These are phyloP conservation scores for Drosophila seguyi DNA, from an alignment of 1,140 invertebrate genomes.

Conservation along the genomic window DNA sequence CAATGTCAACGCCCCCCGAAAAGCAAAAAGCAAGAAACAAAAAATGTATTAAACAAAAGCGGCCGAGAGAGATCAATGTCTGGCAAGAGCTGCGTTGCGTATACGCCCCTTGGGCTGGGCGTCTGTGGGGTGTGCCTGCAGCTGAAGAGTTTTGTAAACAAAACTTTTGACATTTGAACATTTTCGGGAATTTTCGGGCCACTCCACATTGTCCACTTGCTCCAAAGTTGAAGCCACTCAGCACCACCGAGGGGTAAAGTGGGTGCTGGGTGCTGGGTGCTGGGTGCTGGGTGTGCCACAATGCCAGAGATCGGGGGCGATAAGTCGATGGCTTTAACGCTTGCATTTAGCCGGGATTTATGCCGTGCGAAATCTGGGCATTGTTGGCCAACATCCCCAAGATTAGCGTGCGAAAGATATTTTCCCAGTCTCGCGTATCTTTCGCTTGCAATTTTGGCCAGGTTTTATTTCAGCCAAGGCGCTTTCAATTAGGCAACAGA, in stretches of 20 bases:
- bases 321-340: conserved; percentile 62
- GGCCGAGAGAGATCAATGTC: conserved; percentile 60
- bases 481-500: conserved; percentile 63
- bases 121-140: conserved; percentile 20
- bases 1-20: conserved; percentile 64
- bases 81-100: conserved; percentile 50
- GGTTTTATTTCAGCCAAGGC: conserved; percentile 38
- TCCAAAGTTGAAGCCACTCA: conserved; percentile 6
- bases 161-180: conserved; percentile 63
- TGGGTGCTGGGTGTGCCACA: conserved; percentile 38
- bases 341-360: conserved; percentile 51
- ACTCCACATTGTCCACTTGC: conserved; percentile 18
- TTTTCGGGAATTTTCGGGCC: conserved; percentile 16
- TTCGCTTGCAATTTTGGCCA: background rate
- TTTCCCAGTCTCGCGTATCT: conserved; percentile 15
- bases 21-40: no score
- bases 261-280: background rate
- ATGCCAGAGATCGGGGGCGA: conserved; percentile 46
- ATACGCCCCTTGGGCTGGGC: conserved; percentile 46
- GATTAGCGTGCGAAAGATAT: conserved; percentile 58
- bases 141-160: conserved; percentile 52
- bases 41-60: conserved; percentile 14
- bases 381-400: conserved; percentile 51
- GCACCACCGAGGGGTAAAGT: background rate
- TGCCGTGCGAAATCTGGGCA: conserved; percentile 59